Evolutionary conservation across 2,113 vertebrate genomes (phyloP), one percentile per base, ranked within the genome.

Genomic region (Pollachius pollachius): DNA sequence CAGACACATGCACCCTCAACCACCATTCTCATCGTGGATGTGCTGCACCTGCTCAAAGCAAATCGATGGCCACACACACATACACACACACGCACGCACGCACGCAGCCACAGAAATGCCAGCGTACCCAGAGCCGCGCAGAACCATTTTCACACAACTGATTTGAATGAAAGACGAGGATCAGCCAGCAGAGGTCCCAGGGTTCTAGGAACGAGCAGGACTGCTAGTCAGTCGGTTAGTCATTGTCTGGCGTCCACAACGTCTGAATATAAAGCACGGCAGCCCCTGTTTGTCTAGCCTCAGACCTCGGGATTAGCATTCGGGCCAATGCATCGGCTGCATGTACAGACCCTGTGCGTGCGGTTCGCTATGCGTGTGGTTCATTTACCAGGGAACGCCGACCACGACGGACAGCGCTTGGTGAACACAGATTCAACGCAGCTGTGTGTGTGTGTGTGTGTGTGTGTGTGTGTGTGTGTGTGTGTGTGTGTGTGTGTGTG

Each of bases 111-210:
- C 65, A 15, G 18, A 79, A 65, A 52, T 58, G 30, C 59, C 63
- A 13, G 58, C 69, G 68, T 77, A 27, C 6, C 17, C 52, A 58
- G 41, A 81, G 70, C 64, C 65, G 77, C 65, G 75, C 72, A 64
- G 62, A 77, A 41, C 7, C 27, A 58, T 19, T 68, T 81, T 72
- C 76, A 74, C 48, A 62, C 69, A 68, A 72, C 62, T 81, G 60
- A 81, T 89, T 80, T 83, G 64, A 84, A 84, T 85, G 84, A 76
- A 84, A 74, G 61, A 34, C 67, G 41, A 64, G 68, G 1, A 70
- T 11, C 64, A 62, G 64, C 74, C 70, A 70, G 66, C 64, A 21
- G 72, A 75, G 60, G 63, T 79, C 73, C 70, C 52, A 19, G 57
- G 69, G 77, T 84, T 69, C 68, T 67, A 74, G 63, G 77, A 60